A percentile compares a stretch with the other conserved stretches of the same genome.
phyloP scores from a whole-genome alignment of 2,888 invertebrate species.

The Agriopis marginaria region DNA sequence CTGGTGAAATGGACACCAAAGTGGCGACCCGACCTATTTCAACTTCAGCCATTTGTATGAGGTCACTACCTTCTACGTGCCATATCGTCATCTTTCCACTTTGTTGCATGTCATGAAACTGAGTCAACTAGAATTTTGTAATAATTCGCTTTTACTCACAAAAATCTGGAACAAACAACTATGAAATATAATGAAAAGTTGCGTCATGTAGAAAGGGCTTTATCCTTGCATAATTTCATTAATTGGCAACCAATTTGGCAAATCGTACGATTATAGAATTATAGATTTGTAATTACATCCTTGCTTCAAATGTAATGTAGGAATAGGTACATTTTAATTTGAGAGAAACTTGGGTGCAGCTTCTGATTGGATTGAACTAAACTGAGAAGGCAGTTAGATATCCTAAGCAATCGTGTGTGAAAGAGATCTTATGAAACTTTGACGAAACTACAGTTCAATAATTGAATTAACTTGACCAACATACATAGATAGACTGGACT shows the following conservation, averaged over 20 bases:
- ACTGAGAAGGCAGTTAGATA: background rate
- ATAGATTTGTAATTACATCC: conserved; percentile 47
- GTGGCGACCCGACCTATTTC: conserved; percentile 4
- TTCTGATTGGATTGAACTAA: too few species aligned
- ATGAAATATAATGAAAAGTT: conserved; percentile 66
- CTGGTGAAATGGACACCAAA: conserved; percentile 14
- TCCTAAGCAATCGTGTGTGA: background rate
- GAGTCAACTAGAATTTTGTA: conserved; percentile 48
- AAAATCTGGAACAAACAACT: conserved; percentile 47
- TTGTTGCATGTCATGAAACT: conserved; percentile 32
- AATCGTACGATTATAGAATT: conserved; percentile 36
- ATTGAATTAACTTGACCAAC: too few species aligned
- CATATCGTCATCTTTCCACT: conserved; percentile 32
- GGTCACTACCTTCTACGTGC: conserved; percentile 29
- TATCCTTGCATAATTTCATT: conserved; percentile 64
- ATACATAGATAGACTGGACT: too few species aligned
- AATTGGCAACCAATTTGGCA: conserved; percentile 41
- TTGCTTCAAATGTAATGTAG: conserved; percentile 36
- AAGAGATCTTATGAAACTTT: too few species aligned
- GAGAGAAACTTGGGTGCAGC: conserved; percentile 32
- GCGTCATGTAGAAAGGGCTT: conserved; percentile 74
- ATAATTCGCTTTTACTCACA: conserved; percentile 43
- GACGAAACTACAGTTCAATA: too few species aligned
- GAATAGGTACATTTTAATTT: conserved; percentile 32
- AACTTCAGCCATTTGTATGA: conserved; percentile 14